Evolutionary conservation across 37 sponge, comb jelly and placozoan genomes (phyloP), one percentile per base, ranked within the genome.

Genomic region (Chondrosia reniformis): DNA sequence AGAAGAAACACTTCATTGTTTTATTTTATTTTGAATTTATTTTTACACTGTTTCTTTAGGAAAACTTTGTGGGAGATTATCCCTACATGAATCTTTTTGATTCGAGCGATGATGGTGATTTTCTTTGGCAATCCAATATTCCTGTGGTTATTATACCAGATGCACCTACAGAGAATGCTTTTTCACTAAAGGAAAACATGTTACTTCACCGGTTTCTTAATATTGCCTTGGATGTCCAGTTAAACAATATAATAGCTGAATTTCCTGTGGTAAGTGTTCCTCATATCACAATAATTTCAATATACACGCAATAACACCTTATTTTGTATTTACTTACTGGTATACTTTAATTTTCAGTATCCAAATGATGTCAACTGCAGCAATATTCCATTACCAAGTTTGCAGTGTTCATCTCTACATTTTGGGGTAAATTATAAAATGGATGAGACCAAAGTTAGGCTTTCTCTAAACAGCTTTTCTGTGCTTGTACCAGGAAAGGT

Each of bases 21-120:
- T 62, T 21, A 10, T 24, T 21, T 62, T 62, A 10, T n/a, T 10
- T 9, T 24, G 30, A 62, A n/a, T 22, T 24, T n/a, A 9, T 28
- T 31, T 10, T 69, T n/a, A 9, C 42, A 15, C 22, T 24, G 17
- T 1, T 77, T 2, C 3, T 61, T 22, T 57, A 89, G 85, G 87
- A 86, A 56, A 91, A 91, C 69, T 91, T 86, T 58, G 67, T 83
- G 0, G 87, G 91, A 27, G 84, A 84, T n/a, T 91, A 81, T 46
- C 77, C 84, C 2, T 58, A 83, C 22, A 45, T 91, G 52, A 76
- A 79, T 2, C 28, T 74, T 1, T 91, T 79, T 61, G 55, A 79
- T 42, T 84, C 89, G 13, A 72, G 44, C 45, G 32, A 54, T 28
- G 74, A 67, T 36, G 24, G 42, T 69, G 72, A 44, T 19, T 22